A percentile compares a stretch with the other conserved stretches of the same genome.
Conservation (phyloP, 2,113 vertebrate genomes). For the Oncorhynchus kisutch region DNA sequence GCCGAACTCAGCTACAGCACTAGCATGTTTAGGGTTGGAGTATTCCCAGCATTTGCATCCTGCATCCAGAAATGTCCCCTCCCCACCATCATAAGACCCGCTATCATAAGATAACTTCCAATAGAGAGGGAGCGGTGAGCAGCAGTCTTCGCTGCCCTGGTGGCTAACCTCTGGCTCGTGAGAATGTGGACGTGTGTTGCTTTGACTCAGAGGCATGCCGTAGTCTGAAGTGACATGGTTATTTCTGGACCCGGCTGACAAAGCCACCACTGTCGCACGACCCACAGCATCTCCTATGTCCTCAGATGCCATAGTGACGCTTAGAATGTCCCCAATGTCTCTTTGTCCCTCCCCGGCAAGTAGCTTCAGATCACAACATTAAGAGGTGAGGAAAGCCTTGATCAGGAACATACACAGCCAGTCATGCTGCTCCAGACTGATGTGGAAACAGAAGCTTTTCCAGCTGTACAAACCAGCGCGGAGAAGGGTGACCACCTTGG, state of each 20-base stretch:
- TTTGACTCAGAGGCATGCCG: constrained; percentile 55
- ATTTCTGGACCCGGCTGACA: constrained; percentile 63
- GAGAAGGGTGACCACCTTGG: constrained; percentile 47
- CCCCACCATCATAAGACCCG: constrained; percentile 17
- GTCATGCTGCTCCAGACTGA: constrained; percentile 23
- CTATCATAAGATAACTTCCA: constrained; percentile 60
- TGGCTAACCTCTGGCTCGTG: constrained; percentile 21
- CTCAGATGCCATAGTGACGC: constrained; percentile 79
- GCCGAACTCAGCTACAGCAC: neutral
- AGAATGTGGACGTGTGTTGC: constrained; percentile 28
- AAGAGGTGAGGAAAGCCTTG: neutral
- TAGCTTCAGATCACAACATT: constrained; percentile 57
- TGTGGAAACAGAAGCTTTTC: constrained; percentile 59
- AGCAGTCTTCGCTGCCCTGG: constrained; percentile 20
- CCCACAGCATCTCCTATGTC: constrained; percentile 57
- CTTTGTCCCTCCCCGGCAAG: constrained; percentile 25
- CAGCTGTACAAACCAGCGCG: constrained; percentile 62
- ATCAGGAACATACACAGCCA: neutral
- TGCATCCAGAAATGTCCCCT: constrained; percentile 63
- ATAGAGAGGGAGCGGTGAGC: constrained; percentile 39
- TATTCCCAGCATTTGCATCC: constrained; percentile 57
- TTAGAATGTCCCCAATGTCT: constrained; percentile 35
- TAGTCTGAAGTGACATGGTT: constrained; percentile 39
- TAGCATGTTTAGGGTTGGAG: constrained; percentile 59
- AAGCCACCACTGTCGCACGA: constrained; percentile 60